phyloP scores from a whole-genome alignment of 1,140 invertebrate genomes.

The Drosophila tani region DNA sequence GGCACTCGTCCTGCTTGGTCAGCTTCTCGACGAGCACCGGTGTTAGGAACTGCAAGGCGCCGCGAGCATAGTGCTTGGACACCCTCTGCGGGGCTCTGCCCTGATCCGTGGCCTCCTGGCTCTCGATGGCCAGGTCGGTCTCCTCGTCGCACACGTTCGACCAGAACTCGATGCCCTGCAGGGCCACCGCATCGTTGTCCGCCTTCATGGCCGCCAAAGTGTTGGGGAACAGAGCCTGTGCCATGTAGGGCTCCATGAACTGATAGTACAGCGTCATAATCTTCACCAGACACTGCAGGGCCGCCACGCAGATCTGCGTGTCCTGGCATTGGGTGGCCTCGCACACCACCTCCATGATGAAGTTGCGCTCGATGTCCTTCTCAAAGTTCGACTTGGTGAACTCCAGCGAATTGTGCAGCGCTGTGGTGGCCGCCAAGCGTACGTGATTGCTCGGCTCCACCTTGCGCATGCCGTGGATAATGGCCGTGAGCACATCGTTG shows the following conservation, averaged over 20 bases:
- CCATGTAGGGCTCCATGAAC: slow-evolving; percentile 99
- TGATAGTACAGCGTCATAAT: slow-evolving; percentile 99
- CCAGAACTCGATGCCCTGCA: slow-evolving; percentile 99
- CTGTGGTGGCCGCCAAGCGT: slow-evolving; percentile 97
- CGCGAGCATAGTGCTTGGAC: slow-evolving; percentile 97
- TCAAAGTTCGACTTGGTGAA: slow-evolving; percentile 99
- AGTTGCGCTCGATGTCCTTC: slow-evolving; percentile 98
- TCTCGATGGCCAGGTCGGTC: slow-evolving; percentile 97
- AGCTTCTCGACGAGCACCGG: slow-evolving; percentile 97
- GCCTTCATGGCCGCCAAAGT: slow-evolving; percentile 99
- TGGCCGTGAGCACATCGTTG: slow-evolving; percentile 98
- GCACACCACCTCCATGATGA: slow-evolving; percentile 99
- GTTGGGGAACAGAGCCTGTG: slow-evolving; percentile 98
- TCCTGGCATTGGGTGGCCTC: slow-evolving; percentile 94
- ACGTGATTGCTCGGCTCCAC: slow-evolving; percentile 94
- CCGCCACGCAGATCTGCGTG: slow-evolving; percentile 96
- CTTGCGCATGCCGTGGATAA: slow-evolving; percentile 98
- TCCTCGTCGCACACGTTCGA: slow-evolving; percentile 99
- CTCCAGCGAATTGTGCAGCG: slow-evolving; percentile 98
- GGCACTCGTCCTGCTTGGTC: slow-evolving; percentile 96
- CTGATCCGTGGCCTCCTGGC: slow-evolving; percentile 95
- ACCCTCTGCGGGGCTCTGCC: slow-evolving; percentile 95
- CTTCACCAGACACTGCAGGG: slow-evolving; percentile 99
- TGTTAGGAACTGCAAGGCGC: slow-evolving; percentile 97
- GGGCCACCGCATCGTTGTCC: slow-evolving; percentile 96